Evolutionary conservation across 2,888 invertebrate genomes (phyloP).

Genomic region (Pollenia labialis): DNA sequence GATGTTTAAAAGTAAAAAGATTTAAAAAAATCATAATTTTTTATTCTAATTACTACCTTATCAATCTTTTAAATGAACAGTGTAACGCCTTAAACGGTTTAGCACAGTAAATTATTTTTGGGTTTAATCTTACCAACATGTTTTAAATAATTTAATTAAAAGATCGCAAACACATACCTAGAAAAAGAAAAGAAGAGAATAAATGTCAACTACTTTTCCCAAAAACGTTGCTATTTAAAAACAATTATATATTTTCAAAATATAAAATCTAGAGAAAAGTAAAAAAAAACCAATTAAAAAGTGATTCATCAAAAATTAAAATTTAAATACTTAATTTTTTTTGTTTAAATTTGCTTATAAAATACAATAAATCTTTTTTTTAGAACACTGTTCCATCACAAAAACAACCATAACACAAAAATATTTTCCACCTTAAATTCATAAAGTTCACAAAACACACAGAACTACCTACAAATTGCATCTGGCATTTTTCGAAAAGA

Average conservation of each 20-base stretch:
- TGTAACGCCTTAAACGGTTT: not conserved
- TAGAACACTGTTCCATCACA: not conserved
- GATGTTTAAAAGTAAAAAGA: slow-evolving; percentile 22
- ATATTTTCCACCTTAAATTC: not conserved
- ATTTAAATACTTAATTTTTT: not conserved
- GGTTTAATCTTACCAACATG: no score
- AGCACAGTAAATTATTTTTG: no score
- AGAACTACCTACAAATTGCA: not conserved
- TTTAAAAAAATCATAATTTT: not conserved
- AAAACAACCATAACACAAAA: not conserved
- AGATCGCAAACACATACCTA: no score
- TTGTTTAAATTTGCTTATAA: not conserved
- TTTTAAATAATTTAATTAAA: no score
- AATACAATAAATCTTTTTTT: not conserved
- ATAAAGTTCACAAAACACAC: not conserved
- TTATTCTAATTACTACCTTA: not conserved
- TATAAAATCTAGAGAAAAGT: no score
- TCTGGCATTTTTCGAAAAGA: slow-evolving; percentile 76
- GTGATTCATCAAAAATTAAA: slow-evolving; percentile 81
- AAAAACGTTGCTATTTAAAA: no score
- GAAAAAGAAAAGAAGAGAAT: no score
- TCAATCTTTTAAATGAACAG: slow-evolving; percentile 35
- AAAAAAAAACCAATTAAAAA: not conserved
- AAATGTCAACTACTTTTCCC: no score
- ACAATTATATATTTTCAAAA: no score